Evolutionary conservation across 2,888 invertebrate genomes (phyloP), one percentile per base, ranked within the genome.

Genomic region (Abrostola tripartita): DNA sequence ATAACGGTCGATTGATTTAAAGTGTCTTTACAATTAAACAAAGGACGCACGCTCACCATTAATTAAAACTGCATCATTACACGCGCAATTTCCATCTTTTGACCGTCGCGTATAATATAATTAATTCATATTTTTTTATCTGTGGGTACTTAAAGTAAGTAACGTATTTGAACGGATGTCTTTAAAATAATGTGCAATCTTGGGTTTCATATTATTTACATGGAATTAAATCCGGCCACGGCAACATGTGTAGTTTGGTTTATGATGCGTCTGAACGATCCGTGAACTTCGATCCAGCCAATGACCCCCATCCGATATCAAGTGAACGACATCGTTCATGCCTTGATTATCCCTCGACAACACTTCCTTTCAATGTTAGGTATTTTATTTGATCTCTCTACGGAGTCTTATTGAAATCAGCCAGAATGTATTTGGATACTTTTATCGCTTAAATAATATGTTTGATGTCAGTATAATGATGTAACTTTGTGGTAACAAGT

Each of bases 251-350:
- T 76, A 74, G 70, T 73, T 69, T 78, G 71, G 74, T 85, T 85
- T 83, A 82, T 73, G 81, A 78, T 75, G 79, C 79, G 76, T 73
- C 60, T 71, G 72, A 68, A 65, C 77, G 83, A 86, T 84, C 83
- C 82, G 74, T 89, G 88, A 88, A 88, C 90, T 88, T 85, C 81
- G 86, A 80, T 83, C 87, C 88, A 88, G 90, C 78, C 91, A 90
- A 86, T 88, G 92, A 92, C 90, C 91, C 82, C 84, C 76, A 78
- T 77, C 77, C 82, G 85, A 88, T 90, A 90, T 82, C 83, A 83
- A 88, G 86, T 90, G 90, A 91, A 91, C 85, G 89, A 90, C 91
- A 91, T 91, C 90, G 85, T 91, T 93, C 88, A 92, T 90, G 89
- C 79, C 87, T 90, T 88, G 90, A 90, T 92, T 89, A 91, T 90